Evolutionary conservation across 2,113 vertebrate species (phyloP).

Genomic region (Pandion haliaetus): DNA sequence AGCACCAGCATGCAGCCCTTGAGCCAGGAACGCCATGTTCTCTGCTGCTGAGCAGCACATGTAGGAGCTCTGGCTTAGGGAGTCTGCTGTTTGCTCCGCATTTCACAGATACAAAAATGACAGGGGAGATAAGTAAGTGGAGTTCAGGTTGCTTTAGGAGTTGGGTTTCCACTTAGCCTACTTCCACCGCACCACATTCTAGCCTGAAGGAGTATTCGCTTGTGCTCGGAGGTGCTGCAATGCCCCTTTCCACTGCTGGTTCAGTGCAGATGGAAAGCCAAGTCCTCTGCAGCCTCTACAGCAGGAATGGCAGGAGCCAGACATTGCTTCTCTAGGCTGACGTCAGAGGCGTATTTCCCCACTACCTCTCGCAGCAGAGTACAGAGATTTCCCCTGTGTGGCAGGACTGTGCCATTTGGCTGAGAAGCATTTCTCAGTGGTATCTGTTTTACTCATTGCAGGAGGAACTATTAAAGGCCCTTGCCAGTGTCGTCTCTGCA

Average conservation of each 20-base stretch:
- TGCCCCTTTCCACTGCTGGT: background rate
- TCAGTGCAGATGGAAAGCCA: background rate
- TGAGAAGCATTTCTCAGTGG: background rate
- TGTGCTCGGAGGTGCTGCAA: background rate
- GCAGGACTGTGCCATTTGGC: background rate
- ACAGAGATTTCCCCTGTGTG: accelerated
- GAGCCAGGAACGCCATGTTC: background rate
- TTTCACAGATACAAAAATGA: background rate
- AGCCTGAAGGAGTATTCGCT: background rate
- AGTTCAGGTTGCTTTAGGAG: background rate
- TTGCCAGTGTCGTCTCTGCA: slow-evolving; percentile 85
- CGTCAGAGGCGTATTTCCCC: background rate
- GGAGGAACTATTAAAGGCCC: slow-evolving; percentile 96
- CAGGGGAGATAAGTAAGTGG: background rate
- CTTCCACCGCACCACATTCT: background rate
- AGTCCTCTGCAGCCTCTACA: background rate
- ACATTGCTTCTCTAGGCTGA: background rate
- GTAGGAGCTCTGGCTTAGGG: background rate
- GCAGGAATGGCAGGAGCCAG: background rate
- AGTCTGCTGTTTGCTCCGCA: background rate
- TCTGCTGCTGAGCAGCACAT: background rate
- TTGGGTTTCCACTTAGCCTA: background rate
- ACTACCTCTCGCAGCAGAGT: accelerated
- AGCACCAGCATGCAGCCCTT: background rate
- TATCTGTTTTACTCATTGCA: slow-evolving; percentile 43